Conservation (phyloP, 2,797 vertebrate species). For the Coranthus polyacanthus region DNA sequence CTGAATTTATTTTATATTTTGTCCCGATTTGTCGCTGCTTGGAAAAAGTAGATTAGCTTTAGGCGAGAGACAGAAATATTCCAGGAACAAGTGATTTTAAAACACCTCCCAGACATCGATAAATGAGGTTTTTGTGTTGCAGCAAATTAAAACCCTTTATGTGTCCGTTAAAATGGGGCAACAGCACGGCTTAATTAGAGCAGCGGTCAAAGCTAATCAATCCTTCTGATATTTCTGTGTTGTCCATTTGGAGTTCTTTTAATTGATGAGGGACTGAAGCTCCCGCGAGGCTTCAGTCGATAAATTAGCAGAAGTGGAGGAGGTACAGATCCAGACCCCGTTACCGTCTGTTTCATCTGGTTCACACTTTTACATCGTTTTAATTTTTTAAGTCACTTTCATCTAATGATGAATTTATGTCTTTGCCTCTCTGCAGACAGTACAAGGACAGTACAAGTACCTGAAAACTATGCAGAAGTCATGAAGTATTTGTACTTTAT, state of each 20-base stretch:
- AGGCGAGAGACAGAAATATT: conserved; percentile 38
- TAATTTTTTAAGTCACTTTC: no score
- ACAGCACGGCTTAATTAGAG: conserved; percentile 33
- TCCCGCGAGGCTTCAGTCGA: not conserved
- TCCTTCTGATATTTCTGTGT: not conserved
- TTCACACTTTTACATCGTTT: no score
- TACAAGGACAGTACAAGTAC: no score
- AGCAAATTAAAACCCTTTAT: conserved; percentile 42
- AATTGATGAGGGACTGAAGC: not conserved
- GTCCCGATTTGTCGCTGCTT: not conserved
- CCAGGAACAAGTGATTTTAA: conserved; percentile 6
- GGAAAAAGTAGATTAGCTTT: conserved; percentile 22
- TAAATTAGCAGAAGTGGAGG: not conserved
- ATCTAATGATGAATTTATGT: no score
- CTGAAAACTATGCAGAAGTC: no score
- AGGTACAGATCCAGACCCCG: no score
- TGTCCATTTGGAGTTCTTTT: not conserved
- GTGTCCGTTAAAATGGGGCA: conserved; percentile 42
- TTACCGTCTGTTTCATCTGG: no score
- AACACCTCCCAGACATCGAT: conserved; percentile 39
- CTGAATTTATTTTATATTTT: not conserved
- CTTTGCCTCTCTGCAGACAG: no score
- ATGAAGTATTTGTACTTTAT: no score
- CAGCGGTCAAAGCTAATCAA: conserved; percentile 18
- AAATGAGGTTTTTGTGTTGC: conserved; percentile 61